Percentiles rank a stretch among this genome's conserved stretches.
Evolutionary conservation across 1,140 invertebrate species (phyloP).

Genomic region (Drosophila orena): DNA sequence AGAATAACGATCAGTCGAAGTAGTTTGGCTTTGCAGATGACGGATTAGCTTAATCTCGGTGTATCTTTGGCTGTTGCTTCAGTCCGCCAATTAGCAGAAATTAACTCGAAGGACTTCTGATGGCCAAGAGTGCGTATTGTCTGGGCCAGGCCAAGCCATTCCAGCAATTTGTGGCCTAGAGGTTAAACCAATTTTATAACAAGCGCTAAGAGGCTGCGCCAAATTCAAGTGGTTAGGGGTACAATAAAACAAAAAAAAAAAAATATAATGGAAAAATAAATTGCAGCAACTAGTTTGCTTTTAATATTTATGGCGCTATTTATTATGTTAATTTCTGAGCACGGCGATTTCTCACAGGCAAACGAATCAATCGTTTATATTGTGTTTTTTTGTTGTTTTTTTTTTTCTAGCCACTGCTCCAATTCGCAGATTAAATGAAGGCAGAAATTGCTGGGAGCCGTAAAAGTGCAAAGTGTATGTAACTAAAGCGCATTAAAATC

Average conservation of each 20-base stretch:
- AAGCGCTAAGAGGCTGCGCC: constrained; percentile 30
- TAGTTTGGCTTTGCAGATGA: constrained; percentile 19
- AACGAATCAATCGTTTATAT: constrained; percentile 20
- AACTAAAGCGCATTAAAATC: constrained; percentile 15
- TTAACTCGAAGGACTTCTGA: constrained; percentile 37
- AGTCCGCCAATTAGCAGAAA: constrained; percentile 34
- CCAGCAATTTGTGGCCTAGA: constrained; percentile 24
- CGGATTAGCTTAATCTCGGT: constrained; percentile 21
- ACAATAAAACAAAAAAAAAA: constrained; percentile 7
- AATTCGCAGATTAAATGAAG: constrained; percentile 40
- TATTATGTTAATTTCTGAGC: constrained; percentile 56
- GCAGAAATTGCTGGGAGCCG: not conserved
- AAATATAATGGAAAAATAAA: constrained; percentile 26
- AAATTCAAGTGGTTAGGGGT: constrained; percentile 17
- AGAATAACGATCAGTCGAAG: constrained; percentile 28
- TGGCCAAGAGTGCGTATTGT: constrained; percentile 34
- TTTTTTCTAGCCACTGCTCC: constrained; percentile 42
- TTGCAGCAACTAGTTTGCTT: constrained; percentile 56
- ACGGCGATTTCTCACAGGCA: constrained; percentile 33
- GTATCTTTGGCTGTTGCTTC: constrained; percentile 20
- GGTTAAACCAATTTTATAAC: constrained; percentile 58
- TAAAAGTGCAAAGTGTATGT: constrained; percentile 57
- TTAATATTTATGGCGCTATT: constrained; percentile 62
- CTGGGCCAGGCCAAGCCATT: not conserved
- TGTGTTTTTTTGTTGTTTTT: not conserved